A percentile compares a stretch with the other conserved stretches of the same genome.
These are phyloP conservation scores for Cecropterus lyciades DNA, from an alignment of 1,140 invertebrate species.

Conservation along the genomic window DNA sequence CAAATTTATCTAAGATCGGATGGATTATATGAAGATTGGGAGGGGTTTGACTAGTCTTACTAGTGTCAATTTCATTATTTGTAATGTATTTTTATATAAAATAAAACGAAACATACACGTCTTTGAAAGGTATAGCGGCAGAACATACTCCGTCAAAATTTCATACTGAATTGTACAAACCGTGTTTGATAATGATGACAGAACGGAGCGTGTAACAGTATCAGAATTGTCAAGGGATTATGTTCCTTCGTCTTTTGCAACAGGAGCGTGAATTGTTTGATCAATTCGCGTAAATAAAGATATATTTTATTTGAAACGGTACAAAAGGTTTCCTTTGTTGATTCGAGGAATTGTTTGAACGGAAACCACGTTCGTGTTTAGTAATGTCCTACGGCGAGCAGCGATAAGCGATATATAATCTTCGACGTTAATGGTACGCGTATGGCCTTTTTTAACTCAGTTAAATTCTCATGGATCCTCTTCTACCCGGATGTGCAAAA, in stretches of 20 bases:
- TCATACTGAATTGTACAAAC: conserved; percentile 6
- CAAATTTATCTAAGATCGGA: no score
- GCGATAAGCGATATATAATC: not conserved
- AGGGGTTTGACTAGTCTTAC: no score
- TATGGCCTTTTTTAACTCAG: no score
- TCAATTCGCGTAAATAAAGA: conserved; percentile 25
- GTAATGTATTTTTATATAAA: no score
- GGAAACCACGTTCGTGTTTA: conserved; percentile 13
- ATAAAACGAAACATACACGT: no score
- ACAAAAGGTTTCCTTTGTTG: conserved; percentile 29
- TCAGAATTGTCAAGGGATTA: not conserved
- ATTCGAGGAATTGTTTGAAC: conserved; percentile 30
- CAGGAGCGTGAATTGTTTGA: conserved; percentile 11
- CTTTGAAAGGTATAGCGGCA: no score
- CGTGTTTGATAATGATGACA: conserved; percentile 20
- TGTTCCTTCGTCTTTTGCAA: not conserved
- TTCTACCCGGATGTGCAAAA: no score
- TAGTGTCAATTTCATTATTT: no score
- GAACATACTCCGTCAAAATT: no score
- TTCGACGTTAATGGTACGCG: no score
- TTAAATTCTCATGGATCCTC: no score
- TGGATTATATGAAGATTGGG: no score
- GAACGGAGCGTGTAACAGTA: not conserved
- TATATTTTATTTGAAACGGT: conserved; percentile 33
- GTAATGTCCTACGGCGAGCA: not conserved